Evolutionary conservation across 2,113 vertebrate genomes (phyloP).

Genomic region (Regulus satrapa): DNA sequence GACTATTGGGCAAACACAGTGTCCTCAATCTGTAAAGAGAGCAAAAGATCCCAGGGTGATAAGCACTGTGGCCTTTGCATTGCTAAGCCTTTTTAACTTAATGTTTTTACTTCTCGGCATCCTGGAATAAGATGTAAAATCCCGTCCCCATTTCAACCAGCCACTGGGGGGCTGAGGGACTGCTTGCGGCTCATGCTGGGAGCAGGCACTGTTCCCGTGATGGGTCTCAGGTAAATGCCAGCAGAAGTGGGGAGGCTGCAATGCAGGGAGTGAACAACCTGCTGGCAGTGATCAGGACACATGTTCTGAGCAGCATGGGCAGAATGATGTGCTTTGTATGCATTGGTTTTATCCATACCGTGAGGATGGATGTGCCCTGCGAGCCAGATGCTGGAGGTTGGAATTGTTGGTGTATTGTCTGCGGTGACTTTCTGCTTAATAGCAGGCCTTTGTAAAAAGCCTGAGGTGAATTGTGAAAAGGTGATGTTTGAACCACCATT

Average conservation of each 20-base stretch:
- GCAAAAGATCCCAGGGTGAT: neutral
- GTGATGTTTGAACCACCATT: neutral
- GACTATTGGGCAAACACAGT: neutral
- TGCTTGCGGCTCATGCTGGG: neutral
- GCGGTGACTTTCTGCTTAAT: neutral
- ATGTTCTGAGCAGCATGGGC: neutral
- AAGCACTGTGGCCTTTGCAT: neutral
- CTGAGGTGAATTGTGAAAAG: neutral
- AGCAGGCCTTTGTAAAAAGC: neutral
- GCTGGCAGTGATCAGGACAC: neutral
- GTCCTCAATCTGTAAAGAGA: neutral
- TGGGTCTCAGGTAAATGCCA: neutral
- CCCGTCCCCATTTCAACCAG: neutral
- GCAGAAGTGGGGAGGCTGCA: neutral
- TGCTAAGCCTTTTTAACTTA: neutral
- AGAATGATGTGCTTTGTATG: neutral
- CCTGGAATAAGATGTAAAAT: neutral
- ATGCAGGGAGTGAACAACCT: neutral
- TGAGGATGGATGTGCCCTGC: neutral
- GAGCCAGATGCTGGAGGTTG: neutral
- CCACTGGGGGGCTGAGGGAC: neutral
- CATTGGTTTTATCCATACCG: rapidly evolving
- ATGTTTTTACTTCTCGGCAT: neutral
- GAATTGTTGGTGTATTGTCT: neutral
- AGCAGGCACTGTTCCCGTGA: neutral